Evolutionary conservation across 2,888 invertebrate genomes (phyloP).

Genomic region (Caenorhabditis imperialis): DNA sequence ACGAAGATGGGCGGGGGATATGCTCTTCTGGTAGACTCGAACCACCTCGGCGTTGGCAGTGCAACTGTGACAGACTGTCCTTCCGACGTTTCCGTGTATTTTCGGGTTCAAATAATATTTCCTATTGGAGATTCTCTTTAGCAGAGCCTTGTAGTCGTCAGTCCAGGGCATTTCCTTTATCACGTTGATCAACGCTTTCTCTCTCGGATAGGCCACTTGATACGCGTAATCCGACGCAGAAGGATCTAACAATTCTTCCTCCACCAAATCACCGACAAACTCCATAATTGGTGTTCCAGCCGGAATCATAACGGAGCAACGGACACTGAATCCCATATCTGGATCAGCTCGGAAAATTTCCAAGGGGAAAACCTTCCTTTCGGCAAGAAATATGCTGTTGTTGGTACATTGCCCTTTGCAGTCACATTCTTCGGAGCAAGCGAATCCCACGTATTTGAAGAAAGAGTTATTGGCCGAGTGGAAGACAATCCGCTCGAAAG

Average conservation of each 20-base stretch:
- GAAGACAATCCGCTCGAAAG: conserved; percentile 15
- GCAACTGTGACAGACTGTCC: conserved; percentile 21
- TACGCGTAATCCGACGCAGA: conserved; percentile 1
- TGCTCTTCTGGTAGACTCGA: conserved; percentile 19
- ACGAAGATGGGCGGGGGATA: conserved; percentile 20
- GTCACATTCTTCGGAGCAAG: conserved; percentile 18
- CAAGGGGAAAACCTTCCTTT: conserved; percentile 6
- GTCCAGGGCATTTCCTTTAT: background rate
- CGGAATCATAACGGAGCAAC: conserved; percentile 3
- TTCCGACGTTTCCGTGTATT: conserved; percentile 13
- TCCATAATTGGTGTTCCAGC: conserved; percentile 27
- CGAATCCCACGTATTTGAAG: conserved; percentile 6
- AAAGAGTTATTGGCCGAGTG: background rate
- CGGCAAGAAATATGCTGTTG: background rate
- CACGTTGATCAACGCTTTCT: too few relatives aligned
- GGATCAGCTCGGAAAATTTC: conserved; percentile 13
- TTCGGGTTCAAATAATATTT: conserved; percentile 19
- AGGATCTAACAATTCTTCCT: background rate
- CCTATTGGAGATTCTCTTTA: background rate
- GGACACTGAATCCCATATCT: conserved; percentile 11
- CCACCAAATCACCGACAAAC: conserved; percentile 21
- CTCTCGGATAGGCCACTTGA: background rate
- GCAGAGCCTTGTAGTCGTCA: background rate
- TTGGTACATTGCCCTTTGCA: conserved; percentile 32
- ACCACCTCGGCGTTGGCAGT: conserved; percentile 11